phyloP scores from a whole-genome alignment of 2,113 vertebrate genomes.

The Murina feae region DNA sequence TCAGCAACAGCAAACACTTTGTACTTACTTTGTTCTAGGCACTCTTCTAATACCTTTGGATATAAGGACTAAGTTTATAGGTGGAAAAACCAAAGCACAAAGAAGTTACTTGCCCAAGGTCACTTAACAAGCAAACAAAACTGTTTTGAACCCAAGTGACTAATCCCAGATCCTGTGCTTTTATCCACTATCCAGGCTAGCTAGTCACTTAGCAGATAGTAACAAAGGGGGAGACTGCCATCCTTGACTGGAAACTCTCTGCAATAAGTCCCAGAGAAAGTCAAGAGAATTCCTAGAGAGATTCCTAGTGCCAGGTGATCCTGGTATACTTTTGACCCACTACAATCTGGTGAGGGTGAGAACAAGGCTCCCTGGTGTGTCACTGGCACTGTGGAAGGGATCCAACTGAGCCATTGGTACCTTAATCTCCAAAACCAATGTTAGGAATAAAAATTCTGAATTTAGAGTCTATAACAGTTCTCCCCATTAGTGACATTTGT shows the following conservation, averaged over 20 bases:
- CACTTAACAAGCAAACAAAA: neutral
- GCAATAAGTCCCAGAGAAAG: neutral
- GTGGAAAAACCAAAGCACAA: conserved; percentile 3
- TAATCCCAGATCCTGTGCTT: neutral
- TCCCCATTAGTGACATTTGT: neutral
- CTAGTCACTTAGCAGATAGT: neutral
- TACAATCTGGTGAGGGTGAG: neutral
- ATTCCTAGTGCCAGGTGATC: neutral
- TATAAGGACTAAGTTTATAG: neutral
- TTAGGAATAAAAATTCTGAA: neutral
- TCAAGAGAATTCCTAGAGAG: neutral
- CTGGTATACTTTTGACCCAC: neutral
- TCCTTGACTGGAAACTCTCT: neutral
- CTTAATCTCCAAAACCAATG: neutral
- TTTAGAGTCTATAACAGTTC: neutral
- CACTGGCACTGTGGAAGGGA: neutral
- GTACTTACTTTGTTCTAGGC: neutral
- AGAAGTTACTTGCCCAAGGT: neutral
- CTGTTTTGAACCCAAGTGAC: neutral
- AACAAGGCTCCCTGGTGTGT: neutral
- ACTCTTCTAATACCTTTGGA: neutral
- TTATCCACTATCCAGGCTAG: neutral
- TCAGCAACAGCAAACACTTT: neutral
- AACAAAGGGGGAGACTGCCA: neutral
- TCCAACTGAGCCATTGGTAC: neutral